A percentile compares a stretch with the other conserved stretches of the same genome.
These are phyloP conservation scores for Pterostichus niger DNA, from an alignment of 2,888 invertebrate genomes.

Conservation along the genomic window DNA sequence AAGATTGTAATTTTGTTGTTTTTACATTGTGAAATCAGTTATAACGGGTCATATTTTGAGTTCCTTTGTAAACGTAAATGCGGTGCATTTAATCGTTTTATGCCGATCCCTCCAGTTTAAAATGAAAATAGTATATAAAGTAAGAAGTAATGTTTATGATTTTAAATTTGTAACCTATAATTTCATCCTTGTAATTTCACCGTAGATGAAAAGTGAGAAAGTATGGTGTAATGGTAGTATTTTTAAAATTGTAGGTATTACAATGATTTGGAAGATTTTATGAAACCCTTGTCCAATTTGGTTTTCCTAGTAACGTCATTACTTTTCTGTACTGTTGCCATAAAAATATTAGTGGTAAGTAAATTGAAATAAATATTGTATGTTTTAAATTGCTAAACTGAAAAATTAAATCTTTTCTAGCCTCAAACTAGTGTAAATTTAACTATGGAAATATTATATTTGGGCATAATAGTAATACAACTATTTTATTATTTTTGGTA, in stretches of 20 bases:
- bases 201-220: too few species aligned
- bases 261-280: conserved; percentile 8
- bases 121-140: too few species aligned
- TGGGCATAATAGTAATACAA: conserved; percentile 49
- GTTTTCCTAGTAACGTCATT: background rate
- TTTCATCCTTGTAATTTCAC: too few species aligned
- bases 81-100: too few species aligned
- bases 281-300: background rate
- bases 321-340: background rate
- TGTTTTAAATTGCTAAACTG: too few species aligned
- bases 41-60: too few species aligned
- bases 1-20: too few species aligned
- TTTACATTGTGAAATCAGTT: too few species aligned
- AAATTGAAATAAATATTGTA: background rate
- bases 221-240: background rate
- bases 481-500: conserved; percentile 66
- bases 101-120: too few species aligned
- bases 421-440: background rate
- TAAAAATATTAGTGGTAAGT: conserved; percentile 16
- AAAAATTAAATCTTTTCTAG: background rate
- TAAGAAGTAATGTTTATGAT: too few species aligned
- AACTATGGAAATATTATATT: background rate
- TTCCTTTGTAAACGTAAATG: too few species aligned
- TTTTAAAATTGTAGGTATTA: conserved; percentile 2
- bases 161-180: too few species aligned